Base-by-base conservation (phyloP, 1,140 invertebrate species). In the Halictus rubicundus region DNA sequence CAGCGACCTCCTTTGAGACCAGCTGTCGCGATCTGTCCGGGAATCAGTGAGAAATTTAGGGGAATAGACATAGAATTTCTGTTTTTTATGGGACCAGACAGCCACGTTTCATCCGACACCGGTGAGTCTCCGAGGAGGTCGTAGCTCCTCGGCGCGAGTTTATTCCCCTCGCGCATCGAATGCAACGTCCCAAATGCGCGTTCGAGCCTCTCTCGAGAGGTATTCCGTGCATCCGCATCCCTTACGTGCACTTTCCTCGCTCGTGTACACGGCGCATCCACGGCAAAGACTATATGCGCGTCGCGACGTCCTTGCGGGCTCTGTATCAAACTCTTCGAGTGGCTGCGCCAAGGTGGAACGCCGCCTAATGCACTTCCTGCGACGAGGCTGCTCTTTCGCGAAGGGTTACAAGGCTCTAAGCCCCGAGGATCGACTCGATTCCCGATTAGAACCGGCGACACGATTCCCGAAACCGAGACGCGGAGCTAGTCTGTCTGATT, bases 351-450 rank as follows among this genome's bases (percentile, higher is more conserved):
- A 71, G 74, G 37, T 78, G 61, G 74, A 82, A 82, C 80, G 68
- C 63, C 74, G 80, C 75, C 84, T 86, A 86, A 86, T 86, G 83
- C 84, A 85, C 84, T 86, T 86, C 83, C 84, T 85, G 80, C 52
- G 59, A 69, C 60, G 23, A 5, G 54, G 68, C 66, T 77, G 57
- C 84, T 85, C 83, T 65, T 73, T 71, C 74, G 52, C 74, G 83
- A 69, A 16, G 49, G 49, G 49, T 84, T 85, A 81, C 78, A 63
- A 68, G 57, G 72, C 70, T 72, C 82, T 73, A 71, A 81, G 78
- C 69, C 78, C 72, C 14, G 60, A 74, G 72, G 83, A 85, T 76
- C 73, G 69, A 68, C 68, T 49, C 61, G 42, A 46, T 46, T 68
- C 80, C 72, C 66, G 57, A 68, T 54, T 32, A 16, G 49, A 52